Conservation (phyloP, 2,888 invertebrate species). For the Alitta virens region DNA sequence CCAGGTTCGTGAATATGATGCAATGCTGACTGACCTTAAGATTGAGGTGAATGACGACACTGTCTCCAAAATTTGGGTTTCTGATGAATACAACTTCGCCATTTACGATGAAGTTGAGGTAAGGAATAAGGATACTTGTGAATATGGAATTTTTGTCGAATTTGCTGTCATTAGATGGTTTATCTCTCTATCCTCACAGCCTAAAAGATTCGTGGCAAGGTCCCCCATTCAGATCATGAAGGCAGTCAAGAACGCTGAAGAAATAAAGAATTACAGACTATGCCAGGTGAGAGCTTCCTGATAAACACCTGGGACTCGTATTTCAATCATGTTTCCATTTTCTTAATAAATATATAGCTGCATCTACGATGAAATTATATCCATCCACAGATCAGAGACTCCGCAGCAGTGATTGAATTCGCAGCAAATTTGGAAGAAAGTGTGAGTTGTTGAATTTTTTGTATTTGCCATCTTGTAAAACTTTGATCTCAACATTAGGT, state of each 20-base stretch:
- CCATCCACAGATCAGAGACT: conserved; percentile 50
- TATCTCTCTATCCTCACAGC: conserved; percentile 28
- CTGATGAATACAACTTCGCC: conserved; percentile 39
- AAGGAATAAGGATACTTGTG: background rate
- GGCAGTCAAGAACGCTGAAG: conserved; percentile 61
- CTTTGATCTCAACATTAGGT: no score
- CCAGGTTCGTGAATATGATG: conserved; percentile 17
- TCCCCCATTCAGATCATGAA: conserved; percentile 48
- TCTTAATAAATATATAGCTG: no score
- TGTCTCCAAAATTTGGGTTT: conserved; percentile 37
- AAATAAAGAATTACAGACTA: conserved; percentile 76
- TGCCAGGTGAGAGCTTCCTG: conserved; percentile 40
- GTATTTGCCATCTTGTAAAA: no score
- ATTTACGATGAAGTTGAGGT: conserved; percentile 32
- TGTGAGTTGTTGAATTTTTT: no score
- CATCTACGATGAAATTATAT: background rate
- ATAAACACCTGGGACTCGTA: no score
- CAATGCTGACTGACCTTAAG: conserved; percentile 6
- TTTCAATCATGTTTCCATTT: no score
- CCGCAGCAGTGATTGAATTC: conserved; percentile 71
- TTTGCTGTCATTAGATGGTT: background rate
- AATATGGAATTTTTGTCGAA: no score
- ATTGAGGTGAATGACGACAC: conserved; percentile 1
- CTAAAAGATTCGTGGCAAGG: conserved; percentile 33
- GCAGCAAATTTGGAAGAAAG: conserved; percentile 67